Evolutionary conservation across 2,888 invertebrate genomes (phyloP).

Genomic region (Pristionchus japonicus): DNA sequence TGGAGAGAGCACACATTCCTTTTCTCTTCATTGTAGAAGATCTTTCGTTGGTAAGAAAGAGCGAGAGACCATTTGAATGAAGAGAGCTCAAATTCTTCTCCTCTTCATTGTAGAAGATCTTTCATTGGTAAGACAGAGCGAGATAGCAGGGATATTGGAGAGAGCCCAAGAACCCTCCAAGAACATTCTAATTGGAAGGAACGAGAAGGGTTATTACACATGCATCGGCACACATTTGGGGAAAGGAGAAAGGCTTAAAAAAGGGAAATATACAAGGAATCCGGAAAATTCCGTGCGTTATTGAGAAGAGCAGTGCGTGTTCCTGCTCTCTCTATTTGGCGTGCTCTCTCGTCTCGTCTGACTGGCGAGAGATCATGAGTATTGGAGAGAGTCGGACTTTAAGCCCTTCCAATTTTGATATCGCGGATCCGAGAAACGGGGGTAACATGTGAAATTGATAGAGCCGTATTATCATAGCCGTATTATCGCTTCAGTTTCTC

Average conservation of each 20-base stretch:
- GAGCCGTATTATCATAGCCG: too few relatives aligned
- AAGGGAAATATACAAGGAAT: neutral
- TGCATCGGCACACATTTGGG: neutral
- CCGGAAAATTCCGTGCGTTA: neutral
- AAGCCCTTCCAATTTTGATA: neutral
- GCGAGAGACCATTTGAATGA: neutral
- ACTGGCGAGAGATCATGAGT: neutral
- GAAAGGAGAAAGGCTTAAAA: neutral
- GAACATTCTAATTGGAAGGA: neutral
- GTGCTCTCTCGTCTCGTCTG: neutral
- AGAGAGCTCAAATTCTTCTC: neutral
- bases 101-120: neutral
- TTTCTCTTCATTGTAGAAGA: too few relatives aligned
- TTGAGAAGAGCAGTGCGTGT: neutral
- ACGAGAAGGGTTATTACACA: neutral
- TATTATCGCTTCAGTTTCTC: too few relatives aligned
- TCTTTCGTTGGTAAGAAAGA: too few relatives aligned
- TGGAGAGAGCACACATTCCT: too few relatives aligned
- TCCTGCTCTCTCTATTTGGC: neutral
- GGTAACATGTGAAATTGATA: too few relatives aligned
- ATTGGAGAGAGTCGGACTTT: too few relatives aligned
- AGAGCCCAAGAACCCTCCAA: neutral
- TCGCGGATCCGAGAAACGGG: neutral
- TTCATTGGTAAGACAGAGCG: neutral
- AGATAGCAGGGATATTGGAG: neutral